Evolutionary conservation across 2,113 vertebrate genomes (phyloP).

Genomic region (Aldabrachelys gigantea): DNA sequence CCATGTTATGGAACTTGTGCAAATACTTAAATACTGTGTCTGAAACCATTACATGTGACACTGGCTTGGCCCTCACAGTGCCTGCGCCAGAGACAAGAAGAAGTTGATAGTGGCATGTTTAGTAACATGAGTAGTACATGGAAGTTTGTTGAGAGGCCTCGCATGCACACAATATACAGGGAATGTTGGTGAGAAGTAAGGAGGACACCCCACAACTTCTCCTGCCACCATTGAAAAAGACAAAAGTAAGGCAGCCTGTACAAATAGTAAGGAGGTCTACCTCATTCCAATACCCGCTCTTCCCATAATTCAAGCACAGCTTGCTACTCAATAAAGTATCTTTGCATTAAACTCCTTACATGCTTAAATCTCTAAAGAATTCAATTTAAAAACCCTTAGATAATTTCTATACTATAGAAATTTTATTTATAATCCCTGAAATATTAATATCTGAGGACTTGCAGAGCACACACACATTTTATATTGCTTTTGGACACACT

Average conservation of each 20-base stretch:
- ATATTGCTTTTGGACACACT: background rate
- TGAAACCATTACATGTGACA: background rate
- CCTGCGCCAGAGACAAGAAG: background rate
- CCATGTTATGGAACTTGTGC: background rate
- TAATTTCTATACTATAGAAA: background rate
- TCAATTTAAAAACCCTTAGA: background rate
- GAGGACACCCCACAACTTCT: background rate
- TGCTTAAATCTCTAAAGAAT: background rate
- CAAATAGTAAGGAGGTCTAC: background rate
- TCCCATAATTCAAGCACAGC: background rate
- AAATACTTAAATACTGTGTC: background rate
- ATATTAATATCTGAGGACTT: background rate
- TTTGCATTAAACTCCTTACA: background rate
- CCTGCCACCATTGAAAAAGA: background rate
- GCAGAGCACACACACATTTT: background rate
- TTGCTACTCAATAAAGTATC: background rate
- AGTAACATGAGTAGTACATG: background rate
- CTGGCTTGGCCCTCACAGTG: background rate
- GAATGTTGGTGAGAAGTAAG: background rate
- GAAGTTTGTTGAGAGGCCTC: background rate
- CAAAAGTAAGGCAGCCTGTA: background rate
- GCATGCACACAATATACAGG: background rate
- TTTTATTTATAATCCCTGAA: background rate
- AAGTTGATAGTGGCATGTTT: background rate
- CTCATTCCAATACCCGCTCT: background rate